Conservation (phyloP, 2,797 vertebrate genomes). For the Hirundo rustica region DNA sequence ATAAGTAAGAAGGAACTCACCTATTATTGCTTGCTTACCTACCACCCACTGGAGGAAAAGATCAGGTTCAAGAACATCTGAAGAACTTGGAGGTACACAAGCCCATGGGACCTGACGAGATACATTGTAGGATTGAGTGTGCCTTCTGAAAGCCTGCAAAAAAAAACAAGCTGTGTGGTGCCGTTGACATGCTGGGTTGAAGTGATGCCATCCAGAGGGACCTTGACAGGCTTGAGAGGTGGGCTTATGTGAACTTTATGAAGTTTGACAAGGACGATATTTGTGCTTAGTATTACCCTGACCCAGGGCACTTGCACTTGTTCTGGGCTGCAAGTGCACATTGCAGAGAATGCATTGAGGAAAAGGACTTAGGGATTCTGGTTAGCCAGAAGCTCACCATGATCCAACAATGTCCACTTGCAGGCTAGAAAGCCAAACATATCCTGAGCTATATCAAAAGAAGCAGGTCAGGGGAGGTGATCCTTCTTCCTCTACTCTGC, state of each 20-base stretch:
- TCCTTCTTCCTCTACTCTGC: background rate
- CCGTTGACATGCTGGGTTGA: background rate
- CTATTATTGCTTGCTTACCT: background rate
- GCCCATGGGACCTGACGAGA: no score
- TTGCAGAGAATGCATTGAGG: background rate
- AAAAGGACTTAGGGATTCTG: background rate
- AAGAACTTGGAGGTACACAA: background rate
- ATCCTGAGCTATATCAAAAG: background rate
- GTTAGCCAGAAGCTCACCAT: background rate
- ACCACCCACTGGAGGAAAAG: no score
- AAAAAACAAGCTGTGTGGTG: background rate
- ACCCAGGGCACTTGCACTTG: background rate
- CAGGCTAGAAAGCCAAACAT: rapidly evolving
- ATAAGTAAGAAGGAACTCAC: background rate
- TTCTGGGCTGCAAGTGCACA: background rate
- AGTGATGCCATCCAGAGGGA: background rate
- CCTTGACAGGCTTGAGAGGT: background rate
- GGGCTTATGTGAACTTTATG: background rate
- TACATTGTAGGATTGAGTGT: rapidly evolving
- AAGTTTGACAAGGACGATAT: background rate
- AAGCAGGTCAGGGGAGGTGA: background rate
- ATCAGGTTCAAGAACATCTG: background rate
- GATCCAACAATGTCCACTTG: background rate
- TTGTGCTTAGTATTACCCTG: background rate
- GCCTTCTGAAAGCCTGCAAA: background rate